Evolutionary conservation across 2,888 invertebrate species (phyloP).

Genomic region (Scaptomyza cyrtandrae): DNA sequence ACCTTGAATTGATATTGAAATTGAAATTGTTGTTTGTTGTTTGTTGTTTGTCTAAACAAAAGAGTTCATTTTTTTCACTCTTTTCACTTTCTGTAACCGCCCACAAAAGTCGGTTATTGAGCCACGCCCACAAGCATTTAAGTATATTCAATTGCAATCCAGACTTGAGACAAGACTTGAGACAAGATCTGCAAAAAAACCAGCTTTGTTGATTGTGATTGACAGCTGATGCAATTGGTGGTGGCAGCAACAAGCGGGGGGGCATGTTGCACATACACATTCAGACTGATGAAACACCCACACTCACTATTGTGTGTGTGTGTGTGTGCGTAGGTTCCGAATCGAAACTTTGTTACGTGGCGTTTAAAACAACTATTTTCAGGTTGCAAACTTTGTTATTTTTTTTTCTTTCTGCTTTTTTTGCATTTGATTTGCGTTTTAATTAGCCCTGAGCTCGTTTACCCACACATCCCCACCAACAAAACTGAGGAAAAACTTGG

Average conservation of each 20-base stretch:
- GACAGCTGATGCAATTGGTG: conserved; percentile 37
- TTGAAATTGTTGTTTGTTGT: not conserved
- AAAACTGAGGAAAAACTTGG: conserved; percentile 55
- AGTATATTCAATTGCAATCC: conserved; percentile 66
- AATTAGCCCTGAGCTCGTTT: conserved; percentile 81
- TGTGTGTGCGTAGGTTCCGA: conserved; percentile 27
- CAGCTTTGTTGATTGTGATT: conserved; percentile 62
- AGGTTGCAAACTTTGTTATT: not conserved
- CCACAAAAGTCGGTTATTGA: conserved; percentile 24
- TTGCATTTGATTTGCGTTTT: conserved; percentile 58
- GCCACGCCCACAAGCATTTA: conserved; percentile 39
- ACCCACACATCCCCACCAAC: conserved; percentile 39
- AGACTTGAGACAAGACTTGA: conserved; percentile 48
- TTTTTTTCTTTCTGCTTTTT: conserved; percentile 20
- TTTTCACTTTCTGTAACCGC: conserved; percentile 44
- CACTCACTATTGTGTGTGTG: conserved; percentile 40
- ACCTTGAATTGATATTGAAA: conserved; percentile 31
- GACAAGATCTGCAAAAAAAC: conserved; percentile 66
- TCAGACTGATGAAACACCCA: conserved; percentile 31
- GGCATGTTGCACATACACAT: conserved; percentile 3
- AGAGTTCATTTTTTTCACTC: not conserved
- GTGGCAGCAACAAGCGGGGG: not conserved
- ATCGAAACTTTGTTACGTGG: conserved; percentile 28
- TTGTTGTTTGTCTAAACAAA: not conserved
- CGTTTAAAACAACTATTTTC: conserved; percentile 41